These are phyloP conservation scores for Lycaena phlaeas DNA, from an alignment of 2,888 invertebrate species.

Conservation along the genomic window DNA sequence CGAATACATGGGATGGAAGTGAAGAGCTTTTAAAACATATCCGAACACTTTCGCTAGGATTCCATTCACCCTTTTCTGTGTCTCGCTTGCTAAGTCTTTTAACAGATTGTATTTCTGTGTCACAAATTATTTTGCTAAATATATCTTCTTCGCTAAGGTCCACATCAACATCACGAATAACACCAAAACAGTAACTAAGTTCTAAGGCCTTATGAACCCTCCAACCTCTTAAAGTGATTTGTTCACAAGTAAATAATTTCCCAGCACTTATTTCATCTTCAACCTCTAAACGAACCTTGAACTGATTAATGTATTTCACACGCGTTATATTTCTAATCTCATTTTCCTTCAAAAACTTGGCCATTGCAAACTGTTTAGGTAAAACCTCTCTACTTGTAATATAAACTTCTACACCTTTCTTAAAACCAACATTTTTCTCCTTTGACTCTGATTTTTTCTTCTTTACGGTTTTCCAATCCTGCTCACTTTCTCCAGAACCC, in stretches of 20 bases:
- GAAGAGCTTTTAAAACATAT: conserved; percentile 17
- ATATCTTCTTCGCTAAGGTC: conserved; percentile 19
- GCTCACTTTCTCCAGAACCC: too few species aligned
- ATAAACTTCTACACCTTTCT: too few species aligned
- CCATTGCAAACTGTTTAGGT: conserved; percentile 20
- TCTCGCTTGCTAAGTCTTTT: conserved; percentile 15
- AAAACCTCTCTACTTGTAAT: conserved; percentile 9
- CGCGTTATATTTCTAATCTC: conserved; percentile 12
- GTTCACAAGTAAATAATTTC: conserved; percentile 11
- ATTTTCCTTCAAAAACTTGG: conserved; percentile 14
- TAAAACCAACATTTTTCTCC: too few species aligned
- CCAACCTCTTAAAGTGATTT: conserved; percentile 9
- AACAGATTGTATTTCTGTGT: conserved; percentile 11
- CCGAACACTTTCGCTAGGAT: conserved; percentile 16
- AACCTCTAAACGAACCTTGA: conserved; percentile 14
- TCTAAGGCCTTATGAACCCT: conserved; percentile 16
- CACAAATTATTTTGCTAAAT: conserved; percentile 8
- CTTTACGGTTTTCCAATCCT: too few species aligned
- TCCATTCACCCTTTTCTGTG: background rate
- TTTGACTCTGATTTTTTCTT: too few species aligned
- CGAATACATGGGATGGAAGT: conserved; percentile 15
- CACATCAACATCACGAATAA: conserved; percentile 20
- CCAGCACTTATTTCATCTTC: conserved; percentile 11
- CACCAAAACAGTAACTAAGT: conserved; percentile 16
- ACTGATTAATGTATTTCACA: conserved; percentile 18